These are phyloP conservation scores for Puffinus mauretanicus DNA, from an alignment of 2,113 vertebrate genomes.

Conservation along the genomic window DNA sequence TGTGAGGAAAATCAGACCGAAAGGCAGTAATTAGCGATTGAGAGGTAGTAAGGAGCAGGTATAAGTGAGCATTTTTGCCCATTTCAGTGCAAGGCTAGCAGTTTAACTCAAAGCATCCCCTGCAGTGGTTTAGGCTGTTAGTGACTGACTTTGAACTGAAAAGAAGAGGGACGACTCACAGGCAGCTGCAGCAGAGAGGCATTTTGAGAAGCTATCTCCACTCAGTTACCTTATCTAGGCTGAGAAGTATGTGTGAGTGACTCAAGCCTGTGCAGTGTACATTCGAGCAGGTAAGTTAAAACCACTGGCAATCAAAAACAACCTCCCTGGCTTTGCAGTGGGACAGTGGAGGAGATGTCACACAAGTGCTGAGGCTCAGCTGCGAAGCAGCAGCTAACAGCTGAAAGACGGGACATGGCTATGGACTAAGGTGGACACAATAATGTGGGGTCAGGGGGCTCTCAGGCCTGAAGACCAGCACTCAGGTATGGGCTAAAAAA, in stretches of 20 bases:
- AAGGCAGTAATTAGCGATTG: not conserved
- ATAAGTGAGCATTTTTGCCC: not conserved
- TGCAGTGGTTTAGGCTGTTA: constrained; percentile 50
- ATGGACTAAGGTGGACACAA: not conserved
- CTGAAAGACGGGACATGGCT: not conserved
- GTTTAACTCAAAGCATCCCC: constrained; percentile 53
- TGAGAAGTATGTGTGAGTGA: not conserved
- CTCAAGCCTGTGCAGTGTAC: not conserved
- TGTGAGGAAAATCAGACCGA: not conserved
- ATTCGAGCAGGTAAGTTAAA: not conserved
- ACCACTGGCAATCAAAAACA: not conserved
- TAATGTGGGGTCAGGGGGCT: not conserved
- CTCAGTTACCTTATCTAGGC: not conserved
- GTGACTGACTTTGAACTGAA: constrained; percentile 11
- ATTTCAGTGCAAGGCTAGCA: constrained; percentile 12
- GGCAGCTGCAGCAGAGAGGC: not conserved
- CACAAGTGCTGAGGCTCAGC: not conserved
- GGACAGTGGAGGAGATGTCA: not conserved
- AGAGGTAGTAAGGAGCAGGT: not conserved
- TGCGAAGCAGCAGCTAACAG: not conserved
- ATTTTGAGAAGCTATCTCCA: constrained; percentile 4
- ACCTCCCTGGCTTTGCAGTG: not conserved
- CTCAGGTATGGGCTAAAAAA: not conserved
- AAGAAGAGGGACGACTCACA: not conserved
- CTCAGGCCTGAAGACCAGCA: not conserved